Evolutionary conservation across 35 echinoderm and acorn worm genomes (phyloP).

Genomic region (Anneissia japonica): DNA sequence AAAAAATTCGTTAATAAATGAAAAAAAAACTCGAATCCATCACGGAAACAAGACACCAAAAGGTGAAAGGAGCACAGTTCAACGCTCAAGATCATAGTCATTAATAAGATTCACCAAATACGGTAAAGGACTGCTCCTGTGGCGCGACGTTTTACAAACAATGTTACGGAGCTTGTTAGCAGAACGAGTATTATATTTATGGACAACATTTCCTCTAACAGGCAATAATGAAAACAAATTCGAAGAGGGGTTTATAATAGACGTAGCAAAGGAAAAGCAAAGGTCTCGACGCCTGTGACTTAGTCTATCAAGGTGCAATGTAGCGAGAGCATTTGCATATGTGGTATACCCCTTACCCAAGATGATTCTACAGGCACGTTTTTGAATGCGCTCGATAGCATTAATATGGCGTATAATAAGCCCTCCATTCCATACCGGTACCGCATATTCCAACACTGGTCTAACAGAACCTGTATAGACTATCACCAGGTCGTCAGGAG

Average conservation of each 20-base stretch:
- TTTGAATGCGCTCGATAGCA: too few relatives aligned
- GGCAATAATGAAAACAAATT: background rate
- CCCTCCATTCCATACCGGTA: too few relatives aligned
- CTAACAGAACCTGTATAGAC: too few relatives aligned
- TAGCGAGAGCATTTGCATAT: background rate
- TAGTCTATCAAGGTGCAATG: background rate
- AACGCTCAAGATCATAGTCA: too few relatives aligned
- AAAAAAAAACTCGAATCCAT: too few relatives aligned
- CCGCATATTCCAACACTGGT: too few relatives aligned
- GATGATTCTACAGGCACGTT: background rate
- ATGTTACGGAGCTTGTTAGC: background rate
- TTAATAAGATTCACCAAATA: background rate
- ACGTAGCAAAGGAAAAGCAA: background rate
- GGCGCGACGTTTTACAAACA: background rate
- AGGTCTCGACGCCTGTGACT: background rate
- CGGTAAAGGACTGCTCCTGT: background rate
- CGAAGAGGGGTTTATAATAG: background rate
- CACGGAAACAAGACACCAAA: too few relatives aligned
- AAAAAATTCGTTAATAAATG: too few relatives aligned
- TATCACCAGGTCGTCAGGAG: too few relatives aligned
- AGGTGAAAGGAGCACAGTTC: too few relatives aligned
- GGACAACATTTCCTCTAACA: background rate
- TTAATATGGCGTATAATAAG: too few relatives aligned
- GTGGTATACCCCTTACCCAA: background rate
- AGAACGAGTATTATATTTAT: background rate